phyloP scores from a whole-genome alignment of 2,797 vertebrate genomes.

The Allobates femoralis region DNA sequence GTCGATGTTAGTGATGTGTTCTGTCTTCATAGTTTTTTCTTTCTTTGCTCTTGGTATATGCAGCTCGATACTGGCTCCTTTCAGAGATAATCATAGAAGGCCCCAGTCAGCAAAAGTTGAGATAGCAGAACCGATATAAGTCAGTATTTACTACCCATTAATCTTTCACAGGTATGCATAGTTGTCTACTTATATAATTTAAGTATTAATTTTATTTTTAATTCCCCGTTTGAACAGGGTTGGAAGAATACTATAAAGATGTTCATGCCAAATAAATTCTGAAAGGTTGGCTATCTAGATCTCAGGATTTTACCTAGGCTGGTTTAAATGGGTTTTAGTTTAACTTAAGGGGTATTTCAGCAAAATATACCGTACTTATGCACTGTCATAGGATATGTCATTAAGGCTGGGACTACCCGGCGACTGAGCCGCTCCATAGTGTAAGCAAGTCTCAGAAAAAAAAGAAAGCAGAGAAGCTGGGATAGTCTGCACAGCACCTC shows the following conservation, averaged over 20 bases:
- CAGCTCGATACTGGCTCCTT: constrained; percentile 30
- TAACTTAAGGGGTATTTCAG: not conserved
- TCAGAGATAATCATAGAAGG: constrained; percentile 30
- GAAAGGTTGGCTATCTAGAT: not conserved
- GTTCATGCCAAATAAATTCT: not conserved
- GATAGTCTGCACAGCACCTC: not conserved
- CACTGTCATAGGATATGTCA: not conserved
- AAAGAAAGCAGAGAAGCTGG: not conserved
- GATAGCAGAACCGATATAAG: constrained; percentile 39
- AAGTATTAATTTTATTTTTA: constrained; percentile 14
- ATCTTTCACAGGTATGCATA: constrained; percentile 37
- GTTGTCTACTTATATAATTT: constrained; percentile 36
- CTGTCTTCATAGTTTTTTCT: constrained; percentile 30
- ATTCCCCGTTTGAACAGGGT: not conserved
- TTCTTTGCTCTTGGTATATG: constrained; percentile 20
- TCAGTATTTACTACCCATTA: constrained; percentile 33
- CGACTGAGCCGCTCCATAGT: no score
- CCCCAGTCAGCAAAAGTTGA: constrained; percentile 41
- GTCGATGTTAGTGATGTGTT: not conserved
- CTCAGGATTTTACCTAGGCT: not conserved
- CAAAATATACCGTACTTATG: not conserved
- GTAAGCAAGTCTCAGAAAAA: no score
- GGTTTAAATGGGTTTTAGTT: not conserved
- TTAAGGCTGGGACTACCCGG: not conserved
- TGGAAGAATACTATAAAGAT: not conserved